Conservation (phyloP, 2,113 vertebrate genomes). For the Chloroceryle aenea region DNA sequence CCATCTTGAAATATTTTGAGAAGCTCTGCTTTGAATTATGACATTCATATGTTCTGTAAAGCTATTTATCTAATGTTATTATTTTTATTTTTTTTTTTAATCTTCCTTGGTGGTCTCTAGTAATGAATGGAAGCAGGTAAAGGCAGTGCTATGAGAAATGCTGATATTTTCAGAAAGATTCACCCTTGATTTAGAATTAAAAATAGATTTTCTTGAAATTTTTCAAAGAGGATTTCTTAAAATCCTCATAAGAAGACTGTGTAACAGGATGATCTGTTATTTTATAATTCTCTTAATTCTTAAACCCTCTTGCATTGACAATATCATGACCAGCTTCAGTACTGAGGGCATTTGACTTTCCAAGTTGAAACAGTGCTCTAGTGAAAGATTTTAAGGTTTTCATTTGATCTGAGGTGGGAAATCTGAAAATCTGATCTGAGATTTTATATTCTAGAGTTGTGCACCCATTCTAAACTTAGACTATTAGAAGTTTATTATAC, state of each 20-base stretch:
- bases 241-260: not conserved
- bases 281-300: not conserved
- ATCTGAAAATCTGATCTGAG: not conserved
- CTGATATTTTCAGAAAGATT: not conserved
- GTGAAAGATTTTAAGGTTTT: not conserved
- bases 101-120: not conserved
- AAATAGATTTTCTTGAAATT: not conserved
- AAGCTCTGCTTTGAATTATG: not conserved
- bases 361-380: not conserved
- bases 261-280: not conserved
- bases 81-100: not conserved
- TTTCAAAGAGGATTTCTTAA: not conserved
- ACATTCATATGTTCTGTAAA: not conserved
- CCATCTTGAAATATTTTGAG: not conserved
- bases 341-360: not conserved
- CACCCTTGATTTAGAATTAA: not conserved
- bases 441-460: not conserved
- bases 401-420: not conserved
- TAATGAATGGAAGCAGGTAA: not conserved
- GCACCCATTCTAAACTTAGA: not conserved
- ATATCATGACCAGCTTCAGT: not conserved
- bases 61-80: not conserved
- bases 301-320: not conserved
- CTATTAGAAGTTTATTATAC: not conserved
- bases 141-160: not conserved